Base-by-base conservation (phyloP, 2,797 vertebrate species). In the Champsocephalus gunnari region DNA sequence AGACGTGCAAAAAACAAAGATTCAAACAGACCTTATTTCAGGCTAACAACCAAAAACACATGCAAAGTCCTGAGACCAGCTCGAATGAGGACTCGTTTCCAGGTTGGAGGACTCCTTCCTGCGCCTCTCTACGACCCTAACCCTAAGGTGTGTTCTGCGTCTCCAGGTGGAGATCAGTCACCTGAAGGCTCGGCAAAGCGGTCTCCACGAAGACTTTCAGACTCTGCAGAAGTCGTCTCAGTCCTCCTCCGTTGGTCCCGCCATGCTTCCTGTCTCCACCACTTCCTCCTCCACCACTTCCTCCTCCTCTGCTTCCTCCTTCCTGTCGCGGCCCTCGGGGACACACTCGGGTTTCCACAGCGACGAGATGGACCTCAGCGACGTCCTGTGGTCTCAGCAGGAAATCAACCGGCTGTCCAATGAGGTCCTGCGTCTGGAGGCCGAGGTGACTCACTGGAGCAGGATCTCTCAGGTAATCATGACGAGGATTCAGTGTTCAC, bases 381-480 rank as follows among this genome's bases (percentile, higher is more conserved):
- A 99, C 14, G 87, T 97, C 24, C 95, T 99, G 82, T 99, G 96
- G 95, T 99, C 97, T 1, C 98, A 99, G 71, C 97, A 98, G 88
- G 98, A 99, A 95, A 99, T 99, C 91, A 99, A 99, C 91, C 95
- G 95, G 41, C 92, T 99, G 80, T 98, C 97, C 21, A 95, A 93
- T 63, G 96, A 99, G 85, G 95, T 99, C 78, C 92, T 93, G 77
- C 94, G 95, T 11, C 94, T 99, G 16, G 96, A 99, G 86, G 93
- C 95, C 0, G 98, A 99, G 89, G 94, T 95, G 82, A 88, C 93
- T 5, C 98, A 99, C 80, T 99, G 98, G 98, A 97, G 93, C 79
- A 93, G 95, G 51, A 87, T 99, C 73, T 96, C 96, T 62, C 95
- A 97, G 95, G 98, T 98, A 71, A 73, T 13, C 43, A 43, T 47